Conservation (phyloP, 2,797 vertebrate species). For the Xiphophorus birchmanni region DNA sequence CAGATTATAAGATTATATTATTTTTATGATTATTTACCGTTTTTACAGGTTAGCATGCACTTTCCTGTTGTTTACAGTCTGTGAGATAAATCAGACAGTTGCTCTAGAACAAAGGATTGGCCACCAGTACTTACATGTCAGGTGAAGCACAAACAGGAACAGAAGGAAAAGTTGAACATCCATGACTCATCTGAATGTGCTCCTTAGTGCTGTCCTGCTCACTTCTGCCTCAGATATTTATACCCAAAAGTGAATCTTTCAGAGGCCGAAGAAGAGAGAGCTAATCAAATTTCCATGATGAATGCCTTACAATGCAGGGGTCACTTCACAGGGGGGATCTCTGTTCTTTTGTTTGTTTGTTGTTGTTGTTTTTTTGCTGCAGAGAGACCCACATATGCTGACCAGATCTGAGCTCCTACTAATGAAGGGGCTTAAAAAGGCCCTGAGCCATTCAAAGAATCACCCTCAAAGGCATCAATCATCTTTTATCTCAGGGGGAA, state of each 20-base stretch:
- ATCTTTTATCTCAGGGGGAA: conserved; percentile 80
- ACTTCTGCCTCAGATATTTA: conserved; percentile 71
- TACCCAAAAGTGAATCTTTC: conserved; percentile 54
- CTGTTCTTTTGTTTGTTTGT: conserved; percentile 13
- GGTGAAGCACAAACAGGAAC: conserved; percentile 60
- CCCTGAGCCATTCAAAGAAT: conserved; percentile 72
- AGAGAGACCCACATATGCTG: conserved; percentile 64
- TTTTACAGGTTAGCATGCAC: not conserved
- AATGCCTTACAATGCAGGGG: conserved; percentile 53
- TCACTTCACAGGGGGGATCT: conserved; percentile 77
- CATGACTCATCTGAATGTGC: conserved; percentile 56
- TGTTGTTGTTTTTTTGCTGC: conserved; percentile 41
- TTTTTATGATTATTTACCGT: not conserved
- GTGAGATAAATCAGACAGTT: conserved; percentile 8
- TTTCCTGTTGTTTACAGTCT: conserved; percentile 2
- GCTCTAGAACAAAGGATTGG: conserved; percentile 10
- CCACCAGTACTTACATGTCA: conserved; percentile 77
- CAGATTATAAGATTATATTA: not conserved
- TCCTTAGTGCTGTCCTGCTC: conserved; percentile 57
- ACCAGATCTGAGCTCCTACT: conserved; percentile 65
- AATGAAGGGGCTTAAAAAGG: conserved; percentile 80
- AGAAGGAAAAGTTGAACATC: conserved; percentile 54
- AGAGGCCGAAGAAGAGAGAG: conserved; percentile 54
- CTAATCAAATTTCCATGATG: conserved; percentile 79
- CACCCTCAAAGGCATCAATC: conserved; percentile 79